These are phyloP conservation scores for Eudyptes chrysolophus DNA, from an alignment of 2,113 vertebrate genomes.

Conservation along the genomic window DNA sequence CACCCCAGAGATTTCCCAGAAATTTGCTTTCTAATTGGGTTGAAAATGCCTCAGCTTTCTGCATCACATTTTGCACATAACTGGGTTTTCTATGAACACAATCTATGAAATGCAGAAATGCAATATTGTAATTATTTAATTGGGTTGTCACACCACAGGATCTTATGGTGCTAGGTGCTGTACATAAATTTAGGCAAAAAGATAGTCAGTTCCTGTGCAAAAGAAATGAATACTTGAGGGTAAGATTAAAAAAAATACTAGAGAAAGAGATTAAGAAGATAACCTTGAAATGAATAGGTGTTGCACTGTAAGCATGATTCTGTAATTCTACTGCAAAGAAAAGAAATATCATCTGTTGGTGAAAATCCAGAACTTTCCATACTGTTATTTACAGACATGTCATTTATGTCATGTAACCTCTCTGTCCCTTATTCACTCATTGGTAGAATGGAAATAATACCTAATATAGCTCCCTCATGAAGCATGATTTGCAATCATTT, in stretches of 20 bases:
- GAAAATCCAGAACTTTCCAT: neutral
- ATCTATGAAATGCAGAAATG: neutral
- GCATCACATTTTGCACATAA: neutral
- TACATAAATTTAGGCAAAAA: neutral
- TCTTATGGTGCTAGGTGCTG: neutral
- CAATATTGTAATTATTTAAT: neutral
- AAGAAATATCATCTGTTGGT: neutral
- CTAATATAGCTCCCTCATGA: neutral
- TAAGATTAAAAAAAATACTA: neutral
- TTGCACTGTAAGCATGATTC: neutral
- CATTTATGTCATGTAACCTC: neutral
- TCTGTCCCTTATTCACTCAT: neutral
- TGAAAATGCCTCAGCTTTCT: conserved; percentile 32
- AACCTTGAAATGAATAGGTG: neutral
- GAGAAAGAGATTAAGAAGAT: neutral
- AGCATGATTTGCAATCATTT: neutral
- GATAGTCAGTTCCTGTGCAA: neutral
- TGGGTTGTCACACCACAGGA: neutral
- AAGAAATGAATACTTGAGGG: neutral
- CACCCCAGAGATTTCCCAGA: conserved; percentile 30
- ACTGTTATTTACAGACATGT: neutral
- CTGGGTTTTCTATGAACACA: neutral
- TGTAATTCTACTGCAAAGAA: neutral
- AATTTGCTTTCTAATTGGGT: conserved; percentile 40
- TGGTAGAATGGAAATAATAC: neutral